phyloP scores from a whole-genome alignment of 92 coral and sea anemone species.

The Ricordea florida region DNA sequence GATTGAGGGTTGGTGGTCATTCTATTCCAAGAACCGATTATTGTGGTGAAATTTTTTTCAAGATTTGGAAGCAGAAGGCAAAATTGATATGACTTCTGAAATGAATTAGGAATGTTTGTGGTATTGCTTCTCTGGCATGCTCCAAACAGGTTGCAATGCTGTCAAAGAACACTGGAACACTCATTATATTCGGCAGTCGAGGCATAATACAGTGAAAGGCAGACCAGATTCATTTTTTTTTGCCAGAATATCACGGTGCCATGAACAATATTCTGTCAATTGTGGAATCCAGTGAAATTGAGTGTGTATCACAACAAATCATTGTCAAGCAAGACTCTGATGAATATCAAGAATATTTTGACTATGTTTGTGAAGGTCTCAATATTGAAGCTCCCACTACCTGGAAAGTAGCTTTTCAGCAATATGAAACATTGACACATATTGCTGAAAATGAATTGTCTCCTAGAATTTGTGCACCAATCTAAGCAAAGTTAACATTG shows the following conservation, averaged over 20 bases:
- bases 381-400: conserved; percentile 30
- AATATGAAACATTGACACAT: conserved; percentile 10
- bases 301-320: conserved; percentile 35
- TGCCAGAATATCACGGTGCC: conserved; percentile 40
- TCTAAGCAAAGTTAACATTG: conserved; percentile 7
- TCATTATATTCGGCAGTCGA: conserved; percentile 22
- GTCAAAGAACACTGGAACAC: conserved; percentile 48
- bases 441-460: conserved; percentile 23
- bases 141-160: conserved; percentile 17
- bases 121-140: conserved; percentile 8
- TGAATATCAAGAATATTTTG: conserved; percentile 43
- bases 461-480: neutral
- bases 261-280: conserved; percentile 9
- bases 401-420: conserved; percentile 54
- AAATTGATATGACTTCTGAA: conserved; percentile 40
- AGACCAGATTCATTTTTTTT: conserved; percentile 34
- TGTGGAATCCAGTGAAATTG: conserved; percentile 28
- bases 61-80: conserved; percentile 53
- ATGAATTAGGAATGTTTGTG: conserved; percentile 41
- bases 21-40: conserved; percentile 31
- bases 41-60: conserved; percentile 66
- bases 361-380: conserved; percentile 40
- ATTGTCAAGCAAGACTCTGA: neutral
- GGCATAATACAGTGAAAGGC: conserved; percentile 32
- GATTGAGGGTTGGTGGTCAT: conserved; percentile 77